These are phyloP conservation scores for Tauraco hartlaubi DNA, from an alignment of 2,797 vertebrate genomes.

Conservation along the genomic window DNA sequence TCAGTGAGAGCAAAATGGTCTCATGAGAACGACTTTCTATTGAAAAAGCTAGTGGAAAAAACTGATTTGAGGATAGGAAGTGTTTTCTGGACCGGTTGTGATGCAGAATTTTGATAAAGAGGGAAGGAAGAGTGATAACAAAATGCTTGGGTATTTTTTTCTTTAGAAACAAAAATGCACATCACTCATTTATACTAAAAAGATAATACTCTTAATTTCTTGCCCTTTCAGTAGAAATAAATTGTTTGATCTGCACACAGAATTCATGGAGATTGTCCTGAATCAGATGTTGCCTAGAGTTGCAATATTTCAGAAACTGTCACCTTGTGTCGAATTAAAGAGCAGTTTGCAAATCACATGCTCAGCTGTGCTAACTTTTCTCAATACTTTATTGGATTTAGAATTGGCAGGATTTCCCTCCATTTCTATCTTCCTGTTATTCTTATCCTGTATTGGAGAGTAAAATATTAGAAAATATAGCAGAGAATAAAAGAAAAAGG, in stretches of 20 bases:
- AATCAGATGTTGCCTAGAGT: neutral
- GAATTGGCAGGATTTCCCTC: neutral
- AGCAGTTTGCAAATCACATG: neutral
- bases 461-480: neutral
- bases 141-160: neutral
- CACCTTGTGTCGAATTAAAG: neutral
- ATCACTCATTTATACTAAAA: neutral
- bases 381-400: neutral
- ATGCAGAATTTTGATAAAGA: conserved; percentile 26
- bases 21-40: conserved; percentile 51
- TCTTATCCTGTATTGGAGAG: neutral
- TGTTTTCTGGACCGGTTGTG: neutral
- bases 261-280: neutral
- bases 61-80: neutral
- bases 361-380: neutral
- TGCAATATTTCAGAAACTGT: neutral
- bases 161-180: neutral
- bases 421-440: neutral
- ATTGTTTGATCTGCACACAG: neutral
- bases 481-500: neutral
- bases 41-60: conserved; percentile 45
- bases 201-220: neutral
- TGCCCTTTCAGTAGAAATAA: neutral
- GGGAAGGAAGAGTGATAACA: neutral
- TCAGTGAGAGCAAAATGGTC: conserved; percentile 58